Conservation (phyloP, 1,140 invertebrate species). For the Hyles vespertilio region DNA sequence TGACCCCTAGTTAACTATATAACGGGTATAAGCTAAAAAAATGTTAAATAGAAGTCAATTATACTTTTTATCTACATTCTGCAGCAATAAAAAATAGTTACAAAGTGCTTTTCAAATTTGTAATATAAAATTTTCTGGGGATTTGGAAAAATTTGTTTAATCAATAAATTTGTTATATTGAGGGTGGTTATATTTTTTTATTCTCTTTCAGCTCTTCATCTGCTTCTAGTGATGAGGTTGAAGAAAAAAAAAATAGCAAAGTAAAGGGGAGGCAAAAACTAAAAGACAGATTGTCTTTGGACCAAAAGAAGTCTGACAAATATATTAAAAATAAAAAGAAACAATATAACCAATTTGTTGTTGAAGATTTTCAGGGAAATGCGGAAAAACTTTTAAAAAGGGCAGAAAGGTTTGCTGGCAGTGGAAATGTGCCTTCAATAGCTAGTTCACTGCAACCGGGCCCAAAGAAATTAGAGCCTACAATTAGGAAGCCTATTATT, state of each 20-base stretch:
- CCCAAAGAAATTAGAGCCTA: constrained; percentile 50
- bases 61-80: too few relatives aligned
- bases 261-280: constrained; percentile 66
- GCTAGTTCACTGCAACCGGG: constrained; percentile 60
- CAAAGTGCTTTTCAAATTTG: too few relatives aligned
- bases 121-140: too few relatives aligned
- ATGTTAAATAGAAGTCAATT: too few relatives aligned
- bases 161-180: too few relatives aligned
- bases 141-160: too few relatives aligned
- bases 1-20: too few relatives aligned
- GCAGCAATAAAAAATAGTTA: too few relatives aligned
- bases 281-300: constrained; percentile 64
- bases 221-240: constrained; percentile 63
- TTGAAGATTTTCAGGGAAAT: constrained; percentile 80
- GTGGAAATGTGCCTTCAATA: constrained; percentile 50
- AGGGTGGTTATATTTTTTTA: constrained; percentile 3
- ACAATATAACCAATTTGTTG: constrained; percentile 82
- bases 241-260: constrained; percentile 55
- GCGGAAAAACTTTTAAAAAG: constrained; percentile 87
- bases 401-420: constrained; percentile 87
- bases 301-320: constrained; percentile 67
- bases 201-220: constrained; percentile 60
- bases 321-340: constrained; percentile 75
- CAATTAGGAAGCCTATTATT: constrained; percentile 68
- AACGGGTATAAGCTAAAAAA: too few relatives aligned